These are phyloP conservation scores for Formica exsecta DNA, from an alignment of 1,140 invertebrate genomes.

Conservation along the genomic window DNA sequence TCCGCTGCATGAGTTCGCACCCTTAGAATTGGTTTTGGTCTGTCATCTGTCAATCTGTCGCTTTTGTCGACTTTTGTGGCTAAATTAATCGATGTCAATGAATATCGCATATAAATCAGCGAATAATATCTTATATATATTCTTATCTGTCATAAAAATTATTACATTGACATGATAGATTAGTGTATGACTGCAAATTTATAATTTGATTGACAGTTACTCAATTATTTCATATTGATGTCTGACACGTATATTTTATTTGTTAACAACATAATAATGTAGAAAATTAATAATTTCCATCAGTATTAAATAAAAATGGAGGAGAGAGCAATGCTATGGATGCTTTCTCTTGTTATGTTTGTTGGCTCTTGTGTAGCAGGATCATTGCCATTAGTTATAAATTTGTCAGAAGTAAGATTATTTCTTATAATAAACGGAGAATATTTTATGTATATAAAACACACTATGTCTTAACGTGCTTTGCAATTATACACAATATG, in stretches of 20 bases:
- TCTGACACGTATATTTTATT: not conserved
- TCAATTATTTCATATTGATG: not conserved
- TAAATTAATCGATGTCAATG: too few relatives aligned
- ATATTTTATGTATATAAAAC: slow-evolving; percentile 11
- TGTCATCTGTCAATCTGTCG: too few relatives aligned
- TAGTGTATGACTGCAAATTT: slow-evolving; percentile 16
- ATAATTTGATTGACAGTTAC: slow-evolving; percentile 9
- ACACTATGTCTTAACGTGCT: too few relatives aligned
- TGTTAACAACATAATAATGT: slow-evolving; percentile 30
- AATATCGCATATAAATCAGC: too few relatives aligned
- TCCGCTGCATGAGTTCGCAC: too few relatives aligned
- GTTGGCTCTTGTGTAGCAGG: slow-evolving; percentile 97
- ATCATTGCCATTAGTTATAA: slow-evolving; percentile 96
- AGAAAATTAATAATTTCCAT: slow-evolving; percentile 23
- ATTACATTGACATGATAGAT: not conserved
- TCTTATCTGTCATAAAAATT: too few relatives aligned
- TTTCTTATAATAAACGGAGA: slow-evolving; percentile 25
- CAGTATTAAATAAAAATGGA: slow-evolving; percentile 88
- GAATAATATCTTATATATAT: not conserved
- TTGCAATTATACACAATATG: slow-evolving; percentile 4
- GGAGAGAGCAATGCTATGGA: slow-evolving; percentile 92
- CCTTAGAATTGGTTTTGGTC: too few relatives aligned
- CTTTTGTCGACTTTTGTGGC: too few relatives aligned
- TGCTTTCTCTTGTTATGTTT: slow-evolving; percentile 96
- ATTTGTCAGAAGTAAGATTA: slow-evolving; percentile 95